Evolutionary conservation across 2,888 invertebrate genomes (phyloP).

Genomic region (Odontocolon sp.): DNA sequence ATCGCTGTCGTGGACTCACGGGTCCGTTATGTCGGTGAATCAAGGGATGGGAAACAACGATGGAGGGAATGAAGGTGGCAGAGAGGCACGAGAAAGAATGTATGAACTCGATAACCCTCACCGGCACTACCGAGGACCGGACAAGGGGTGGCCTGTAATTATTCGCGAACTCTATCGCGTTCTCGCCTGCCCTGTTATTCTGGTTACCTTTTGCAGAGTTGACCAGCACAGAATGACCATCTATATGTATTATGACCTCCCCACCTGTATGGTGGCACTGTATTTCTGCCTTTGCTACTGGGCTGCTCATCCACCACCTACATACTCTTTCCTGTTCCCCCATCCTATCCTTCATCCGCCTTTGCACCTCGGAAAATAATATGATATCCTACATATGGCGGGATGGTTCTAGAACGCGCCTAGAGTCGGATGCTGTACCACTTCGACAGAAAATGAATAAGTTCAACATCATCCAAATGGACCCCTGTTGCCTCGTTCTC

Average conservation of each 20-base stretch:
- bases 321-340: no score
- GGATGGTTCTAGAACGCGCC: neutral
- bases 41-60: conserved; percentile 55
- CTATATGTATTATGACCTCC: conserved; percentile 56
- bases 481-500: neutral
- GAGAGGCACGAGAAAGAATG: neutral
- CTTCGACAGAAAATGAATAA: conserved; percentile 14
- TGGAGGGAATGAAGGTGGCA: conserved; percentile 19
- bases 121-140: neutral
- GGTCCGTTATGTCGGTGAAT: no score
- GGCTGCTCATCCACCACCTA: no score
- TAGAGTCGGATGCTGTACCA: no score
- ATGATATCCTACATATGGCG: conserved; percentile 38
- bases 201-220: conserved; percentile 62
- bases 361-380: conserved; percentile 53
- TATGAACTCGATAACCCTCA: neutral
- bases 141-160: conserved; percentile 66
- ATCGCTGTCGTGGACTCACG: no score
- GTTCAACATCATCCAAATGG: neutral
- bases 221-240: conserved; percentile 8
- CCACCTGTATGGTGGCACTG: neutral
- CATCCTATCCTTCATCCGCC: conserved; percentile 30
- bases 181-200: conserved; percentile 68
- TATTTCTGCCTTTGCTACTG: conserved; percentile 19
- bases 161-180: conserved; percentile 63